These are phyloP conservation scores for Porites lobata DNA, from an alignment of 92 coral and sea anemone species.

Conservation along the genomic window DNA sequence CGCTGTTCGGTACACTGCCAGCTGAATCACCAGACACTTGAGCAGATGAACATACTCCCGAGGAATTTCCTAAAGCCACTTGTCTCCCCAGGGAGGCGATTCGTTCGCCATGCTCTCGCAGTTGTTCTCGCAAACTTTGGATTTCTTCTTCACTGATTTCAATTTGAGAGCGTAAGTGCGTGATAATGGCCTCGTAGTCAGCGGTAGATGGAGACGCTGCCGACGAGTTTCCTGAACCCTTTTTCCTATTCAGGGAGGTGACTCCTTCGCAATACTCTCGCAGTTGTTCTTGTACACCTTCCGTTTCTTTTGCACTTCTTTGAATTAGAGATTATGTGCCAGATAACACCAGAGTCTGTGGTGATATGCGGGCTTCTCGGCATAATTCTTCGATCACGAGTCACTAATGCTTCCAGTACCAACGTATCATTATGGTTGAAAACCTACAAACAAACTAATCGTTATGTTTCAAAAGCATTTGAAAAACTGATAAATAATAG, in stretches of 20 bases:
- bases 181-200: slow-evolving; percentile 19
- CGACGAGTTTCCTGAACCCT: not conserved
- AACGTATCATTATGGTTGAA: not conserved
- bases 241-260: not conserved
- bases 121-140: slow-evolving; percentile 6
- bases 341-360: not conserved
- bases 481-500: no score
- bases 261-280: not conserved
- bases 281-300: not conserved
- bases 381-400: not conserved
- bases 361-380: not conserved
- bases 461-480: no score
- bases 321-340: not conserved
- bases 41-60: not conserved
- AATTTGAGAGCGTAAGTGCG: not conserved
- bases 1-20: not conserved
- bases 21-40: not conserved
- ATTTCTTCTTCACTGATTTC: slow-evolving; percentile 19
- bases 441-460: not conserved
- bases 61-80: slow-evolving; percentile 4
- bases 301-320: no score
- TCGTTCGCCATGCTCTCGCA: slow-evolving; percentile 25
- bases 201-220: not conserved
- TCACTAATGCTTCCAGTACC: not conserved
- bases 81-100: slow-evolving; percentile 15